Conservation (phyloP, 2,797 vertebrate genomes). For the Uromys caudimaculatus region DNA sequence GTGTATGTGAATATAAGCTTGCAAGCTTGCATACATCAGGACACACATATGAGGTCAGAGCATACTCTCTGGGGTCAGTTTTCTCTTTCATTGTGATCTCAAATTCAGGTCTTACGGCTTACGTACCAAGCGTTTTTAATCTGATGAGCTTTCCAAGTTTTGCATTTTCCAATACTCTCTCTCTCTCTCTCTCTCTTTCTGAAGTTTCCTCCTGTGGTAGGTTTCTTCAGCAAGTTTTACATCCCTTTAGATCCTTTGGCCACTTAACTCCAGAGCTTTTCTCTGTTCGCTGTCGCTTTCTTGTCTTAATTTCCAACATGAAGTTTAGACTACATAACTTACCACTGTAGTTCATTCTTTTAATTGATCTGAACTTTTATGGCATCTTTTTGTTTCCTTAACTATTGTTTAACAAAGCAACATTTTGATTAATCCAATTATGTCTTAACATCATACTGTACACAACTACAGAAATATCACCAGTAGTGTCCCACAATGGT, state of each 20-base stretch:
- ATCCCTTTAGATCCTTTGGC: background rate
- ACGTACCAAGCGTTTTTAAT: background rate
- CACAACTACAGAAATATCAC: background rate
- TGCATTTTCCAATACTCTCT: too few species aligned
- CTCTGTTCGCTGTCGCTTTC: background rate
- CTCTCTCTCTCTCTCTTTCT: background rate
- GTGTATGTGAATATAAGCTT: background rate
- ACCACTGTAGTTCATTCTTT: background rate
- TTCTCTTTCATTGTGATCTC: background rate
- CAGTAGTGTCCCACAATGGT: background rate
- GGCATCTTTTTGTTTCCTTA: background rate
- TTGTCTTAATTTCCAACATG: background rate
- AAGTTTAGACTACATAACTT: background rate
- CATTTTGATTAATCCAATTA: background rate
- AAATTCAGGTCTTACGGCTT: background rate
- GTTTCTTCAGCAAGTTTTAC: background rate
- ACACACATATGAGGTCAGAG: too few species aligned
- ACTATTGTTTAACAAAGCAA: background rate
- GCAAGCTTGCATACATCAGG: background rate
- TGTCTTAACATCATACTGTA: background rate
- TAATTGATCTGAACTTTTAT: background rate
- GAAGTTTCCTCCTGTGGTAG: background rate
- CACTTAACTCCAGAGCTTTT: background rate
- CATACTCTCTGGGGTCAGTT: background rate
- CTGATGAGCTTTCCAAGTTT: background rate